Conservation (phyloP, 2,888 invertebrate species). For the Barypeithes pellucidus region DNA sequence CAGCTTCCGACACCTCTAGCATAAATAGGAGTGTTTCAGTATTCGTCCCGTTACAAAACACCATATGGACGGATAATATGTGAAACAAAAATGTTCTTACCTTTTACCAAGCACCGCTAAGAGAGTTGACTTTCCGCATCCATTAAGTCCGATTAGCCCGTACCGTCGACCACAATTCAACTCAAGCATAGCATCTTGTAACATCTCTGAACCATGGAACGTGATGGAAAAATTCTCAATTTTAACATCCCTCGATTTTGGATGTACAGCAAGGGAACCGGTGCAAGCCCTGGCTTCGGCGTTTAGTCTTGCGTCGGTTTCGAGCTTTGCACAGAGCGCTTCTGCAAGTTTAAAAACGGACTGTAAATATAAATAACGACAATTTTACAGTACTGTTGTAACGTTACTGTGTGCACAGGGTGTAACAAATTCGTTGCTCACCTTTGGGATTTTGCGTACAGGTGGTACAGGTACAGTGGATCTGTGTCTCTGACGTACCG, state of each 20-base stretch:
- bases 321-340: constrained; percentile 88
- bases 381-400: too few relatives aligned
- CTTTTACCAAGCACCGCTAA: constrained; percentile 89
- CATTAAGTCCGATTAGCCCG: constrained; percentile 85
- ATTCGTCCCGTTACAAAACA: too few relatives aligned
- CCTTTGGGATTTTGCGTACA: too few relatives aligned
- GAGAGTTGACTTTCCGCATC: constrained; percentile 97
- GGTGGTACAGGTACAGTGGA: too few relatives aligned
- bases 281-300: constrained; percentile 96
- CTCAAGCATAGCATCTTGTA: constrained; percentile 96
- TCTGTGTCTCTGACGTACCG: too few relatives aligned
- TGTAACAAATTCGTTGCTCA: too few relatives aligned
- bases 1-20: too few relatives aligned
- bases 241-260: constrained; percentile 96
- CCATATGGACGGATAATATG: not conserved
- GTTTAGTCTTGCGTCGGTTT: constrained; percentile 92
- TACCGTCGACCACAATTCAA: constrained; percentile 91
- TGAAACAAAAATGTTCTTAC: constrained; percentile 20
- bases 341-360: constrained; percentile 76
- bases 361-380: too few relatives aligned
- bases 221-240: constrained; percentile 97
- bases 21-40: too few relatives aligned
- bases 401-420: too few relatives aligned
- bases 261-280: constrained; percentile 95
- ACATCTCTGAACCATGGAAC: constrained; percentile 96